Base-by-base conservation (phyloP, 2,113 vertebrate genomes). In the Oncorhynchus mykiss region DNA sequence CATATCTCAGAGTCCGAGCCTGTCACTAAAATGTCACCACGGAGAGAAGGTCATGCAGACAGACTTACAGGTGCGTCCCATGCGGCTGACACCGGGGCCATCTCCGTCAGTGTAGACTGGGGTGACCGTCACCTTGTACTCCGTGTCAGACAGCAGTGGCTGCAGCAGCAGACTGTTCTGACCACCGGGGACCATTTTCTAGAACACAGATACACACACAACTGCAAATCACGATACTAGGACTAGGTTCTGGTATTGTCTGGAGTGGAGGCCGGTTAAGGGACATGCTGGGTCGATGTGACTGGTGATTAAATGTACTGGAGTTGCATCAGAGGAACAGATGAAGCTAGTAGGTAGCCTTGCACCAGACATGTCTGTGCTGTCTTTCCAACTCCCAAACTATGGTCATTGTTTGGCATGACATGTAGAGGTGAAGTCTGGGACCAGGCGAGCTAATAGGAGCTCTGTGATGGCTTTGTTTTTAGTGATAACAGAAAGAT, bases 81-180 rank as follows among this genome's bases (percentile, higher is more conserved):
- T 92, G 4, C 91, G 88, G 0, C 93, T 90, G 22, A 92, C 82
- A 0, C 93, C 87, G 6, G 90, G 93, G 0, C 96, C 96, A 64
- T 97, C 96, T 66, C 94, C 95, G 0, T 95, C 93, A 0, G 80
- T 5, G 70, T 97, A 99, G 45, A 98, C 81, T 0, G 97, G 95
- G 0, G 95, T 97, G 74, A 99, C 67, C 0, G 94, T 87, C n/a
- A 99, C 88, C 79, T 94, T 95, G 85, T 99, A 98, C 76, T 96
- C 93, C 0, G 95, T 96, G 65, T 96, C 91, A 0, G 97, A 88
- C n/a, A 95, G 91, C 72, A 98, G 90, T 2, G 95, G 84, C 80
- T 95, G 96, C 78, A 98, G 91, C 0, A 96, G 76, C 71, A 97
- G 80, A 7, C 81, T 90, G 79, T 67, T 96, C 88, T 96, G 94